Percentiles rank a stretch among this genome's conserved stretches.
Evolutionary conservation across 2,797 vertebrate genomes (phyloP).

Genomic region (Phrynocephalus guinanensis): DNA sequence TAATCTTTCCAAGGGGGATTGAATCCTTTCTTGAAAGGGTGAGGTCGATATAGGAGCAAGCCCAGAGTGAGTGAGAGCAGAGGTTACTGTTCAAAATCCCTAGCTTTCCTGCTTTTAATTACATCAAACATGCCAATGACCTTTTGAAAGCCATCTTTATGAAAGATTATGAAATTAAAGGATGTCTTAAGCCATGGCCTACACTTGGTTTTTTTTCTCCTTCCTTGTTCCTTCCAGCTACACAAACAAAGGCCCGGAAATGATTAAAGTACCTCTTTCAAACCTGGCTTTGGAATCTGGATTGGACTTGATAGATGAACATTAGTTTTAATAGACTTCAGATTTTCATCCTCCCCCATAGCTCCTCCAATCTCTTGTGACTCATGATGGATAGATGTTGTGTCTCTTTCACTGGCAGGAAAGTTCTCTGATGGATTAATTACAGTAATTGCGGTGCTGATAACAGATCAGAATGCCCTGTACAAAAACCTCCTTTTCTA

Average conservation of each 20-base stretch:
- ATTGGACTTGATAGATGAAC: slow-evolving; percentile 3
- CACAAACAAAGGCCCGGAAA: neutral
- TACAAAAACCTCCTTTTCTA: neutral
- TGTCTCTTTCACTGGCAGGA: slow-evolving; percentile 21
- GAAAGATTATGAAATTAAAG: neutral
- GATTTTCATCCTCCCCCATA: neutral
- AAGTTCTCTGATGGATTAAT: neutral
- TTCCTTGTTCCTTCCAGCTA: neutral
- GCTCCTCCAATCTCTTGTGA: slow-evolving; percentile 3
- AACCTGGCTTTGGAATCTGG: slow-evolving; percentile 7
- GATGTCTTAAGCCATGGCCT: neutral
- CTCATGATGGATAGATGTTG: slow-evolving; percentile 18
- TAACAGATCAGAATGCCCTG: neutral
- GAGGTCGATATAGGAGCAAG: slow-evolving; percentile 34
- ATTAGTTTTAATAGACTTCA: neutral
- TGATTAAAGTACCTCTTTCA: neutral
- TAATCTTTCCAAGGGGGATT: slow-evolving; percentile 34
- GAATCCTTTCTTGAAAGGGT: slow-evolving; percentile 16
- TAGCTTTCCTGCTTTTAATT: neutral
- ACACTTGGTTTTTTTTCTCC: neutral
- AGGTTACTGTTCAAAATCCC: slow-evolving; percentile 23
- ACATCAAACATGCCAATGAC: neutral
- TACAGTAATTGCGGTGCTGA: neutral
- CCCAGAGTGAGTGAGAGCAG: neutral
- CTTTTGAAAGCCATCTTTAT: neutral